phyloP scores from a whole-genome alignment of 1,140 invertebrate species.

The Lepidostoma basale region DNA sequence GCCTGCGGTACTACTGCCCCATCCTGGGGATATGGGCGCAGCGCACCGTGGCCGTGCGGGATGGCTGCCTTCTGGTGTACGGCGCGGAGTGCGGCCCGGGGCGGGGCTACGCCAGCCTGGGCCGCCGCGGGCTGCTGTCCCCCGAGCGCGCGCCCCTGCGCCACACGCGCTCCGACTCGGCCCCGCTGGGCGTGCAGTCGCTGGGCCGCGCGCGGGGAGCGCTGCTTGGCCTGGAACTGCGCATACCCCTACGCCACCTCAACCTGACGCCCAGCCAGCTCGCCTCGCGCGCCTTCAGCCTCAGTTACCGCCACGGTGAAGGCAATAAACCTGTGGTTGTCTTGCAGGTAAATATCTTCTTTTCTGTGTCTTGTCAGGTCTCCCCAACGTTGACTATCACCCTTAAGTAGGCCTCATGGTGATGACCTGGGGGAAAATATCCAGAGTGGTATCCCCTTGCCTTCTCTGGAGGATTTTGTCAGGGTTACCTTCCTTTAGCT shows the following conservation, averaged over 20 bases:
- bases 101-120: slow-evolving; percentile 40
- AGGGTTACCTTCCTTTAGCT: too few species aligned
- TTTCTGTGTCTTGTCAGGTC: too few species aligned
- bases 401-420: too few species aligned
- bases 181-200: neutral
- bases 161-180: slow-evolving; percentile 9
- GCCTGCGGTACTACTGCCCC: slow-evolving; percentile 52
- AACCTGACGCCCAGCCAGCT: slow-evolving; percentile 58
- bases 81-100: slow-evolving; percentile 32
- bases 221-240: slow-evolving; percentile 33
- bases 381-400: too few species aligned
- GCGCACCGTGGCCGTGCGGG: slow-evolving; percentile 45
- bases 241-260: slow-evolving; percentile 57
- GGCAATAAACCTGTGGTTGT: slow-evolving; percentile 37
- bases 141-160: slow-evolving; percentile 7
- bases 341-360: slow-evolving; percentile 49
- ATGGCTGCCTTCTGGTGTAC: slow-evolving; percentile 48
- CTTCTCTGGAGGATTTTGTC: too few species aligned
- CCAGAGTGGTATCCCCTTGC: too few species aligned
- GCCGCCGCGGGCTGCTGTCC: slow-evolving; percentile 23
- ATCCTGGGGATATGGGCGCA: slow-evolving; percentile 39
- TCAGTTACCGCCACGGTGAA: slow-evolving; percentile 41
- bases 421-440: too few species aligned
- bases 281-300: slow-evolving; percentile 43
- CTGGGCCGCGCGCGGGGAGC: slow-evolving; percentile 13